Percentiles rank a stretch among this genome's conserved stretches.
Conservation (phyloP, 2,888 invertebrate species). For the Ommatoiulus sabulosus region DNA sequence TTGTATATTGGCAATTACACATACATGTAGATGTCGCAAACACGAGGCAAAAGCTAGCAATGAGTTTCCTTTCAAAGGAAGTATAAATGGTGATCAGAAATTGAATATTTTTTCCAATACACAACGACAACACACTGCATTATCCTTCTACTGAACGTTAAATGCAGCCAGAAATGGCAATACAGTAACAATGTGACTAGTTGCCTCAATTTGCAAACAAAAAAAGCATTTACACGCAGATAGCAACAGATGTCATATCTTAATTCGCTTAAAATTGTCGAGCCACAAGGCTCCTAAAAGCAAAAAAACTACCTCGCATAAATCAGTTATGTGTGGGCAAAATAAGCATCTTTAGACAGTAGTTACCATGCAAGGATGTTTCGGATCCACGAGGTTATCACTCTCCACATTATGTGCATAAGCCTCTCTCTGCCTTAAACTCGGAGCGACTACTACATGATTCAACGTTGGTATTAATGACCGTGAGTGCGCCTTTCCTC, state of each 20-base stretch:
- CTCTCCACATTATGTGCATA: conserved; percentile 16
- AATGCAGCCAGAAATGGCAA: not conserved
- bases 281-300: not conserved
- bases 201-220: not conserved
- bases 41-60: not conserved
- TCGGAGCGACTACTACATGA: conserved; percentile 42
- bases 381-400: conserved; percentile 49
- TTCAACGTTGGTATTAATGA: conserved; percentile 59
- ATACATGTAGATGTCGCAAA: not conserved
- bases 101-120: not conserved
- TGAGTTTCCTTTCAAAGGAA: not conserved
- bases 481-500: conserved; percentile 36
- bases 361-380: conserved; percentile 56
- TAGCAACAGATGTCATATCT: not conserved
- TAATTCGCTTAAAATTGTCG: not conserved
- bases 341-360: conserved; percentile 13
- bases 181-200: conserved; percentile 35
- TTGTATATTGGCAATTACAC: not conserved
- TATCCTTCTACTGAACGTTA: not conserved
- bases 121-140: not conserved
- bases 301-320: not conserved
- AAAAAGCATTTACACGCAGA: not conserved
- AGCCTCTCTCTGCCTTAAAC: conserved; percentile 50
- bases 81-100: not conserved
- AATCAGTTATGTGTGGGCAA: not conserved